Conservation (phyloP, 2,113 vertebrate species). For the Microtus oregoni region DNA sequence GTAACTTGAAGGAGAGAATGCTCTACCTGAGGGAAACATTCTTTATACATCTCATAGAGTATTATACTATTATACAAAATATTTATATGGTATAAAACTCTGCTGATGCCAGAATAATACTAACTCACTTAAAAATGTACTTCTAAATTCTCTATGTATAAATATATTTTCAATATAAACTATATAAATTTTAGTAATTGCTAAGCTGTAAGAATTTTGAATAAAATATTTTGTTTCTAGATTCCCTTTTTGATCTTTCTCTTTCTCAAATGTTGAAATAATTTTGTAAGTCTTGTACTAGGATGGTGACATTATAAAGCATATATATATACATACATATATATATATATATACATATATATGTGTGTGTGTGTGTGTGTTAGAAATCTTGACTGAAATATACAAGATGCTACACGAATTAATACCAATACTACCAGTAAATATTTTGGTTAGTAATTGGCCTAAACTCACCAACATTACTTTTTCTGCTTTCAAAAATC, state of each 20-base stretch:
- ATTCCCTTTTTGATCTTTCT: neutral
- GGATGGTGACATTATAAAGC: neutral
- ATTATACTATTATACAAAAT: neutral
- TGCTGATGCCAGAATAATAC: neutral
- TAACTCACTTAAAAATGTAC: neutral
- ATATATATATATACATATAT: accelerated
- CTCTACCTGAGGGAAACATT: neutral
- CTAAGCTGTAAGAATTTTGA: neutral
- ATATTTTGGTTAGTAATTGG: neutral
- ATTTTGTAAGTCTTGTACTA: neutral
- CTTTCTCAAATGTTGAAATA: neutral
- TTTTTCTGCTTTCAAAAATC: neutral
- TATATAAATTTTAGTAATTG: neutral
- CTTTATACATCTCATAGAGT: neutral
- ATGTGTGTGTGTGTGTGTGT: too few relatives aligned
- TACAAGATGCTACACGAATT: neutral
- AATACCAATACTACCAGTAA: neutral
- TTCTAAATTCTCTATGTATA: neutral
- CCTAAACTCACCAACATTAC: neutral
- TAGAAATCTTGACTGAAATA: neutral
- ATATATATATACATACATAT: neutral
- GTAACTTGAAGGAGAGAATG: neutral
- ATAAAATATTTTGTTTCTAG: neutral
- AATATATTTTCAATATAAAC: neutral
- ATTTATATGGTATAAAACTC: neutral